phyloP scores from a whole-genome alignment of 2,797 vertebrate genomes.

The Petrocephalus schoutedeni region DNA sequence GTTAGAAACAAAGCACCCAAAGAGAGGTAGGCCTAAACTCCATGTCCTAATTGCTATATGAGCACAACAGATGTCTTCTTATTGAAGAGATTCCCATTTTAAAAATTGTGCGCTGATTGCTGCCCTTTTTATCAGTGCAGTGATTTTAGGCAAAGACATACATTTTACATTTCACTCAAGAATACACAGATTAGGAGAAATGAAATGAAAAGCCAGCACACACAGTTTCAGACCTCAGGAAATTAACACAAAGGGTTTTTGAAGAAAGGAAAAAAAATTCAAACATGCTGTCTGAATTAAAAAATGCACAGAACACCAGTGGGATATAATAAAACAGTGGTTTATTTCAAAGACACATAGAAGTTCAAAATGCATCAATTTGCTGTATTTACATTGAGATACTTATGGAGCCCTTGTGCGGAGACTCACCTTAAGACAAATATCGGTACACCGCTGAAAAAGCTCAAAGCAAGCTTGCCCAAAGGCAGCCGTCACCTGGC shows the following conservation, averaged over 20 bases:
- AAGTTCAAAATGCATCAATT: slow-evolving; percentile 20
- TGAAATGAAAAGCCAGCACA: neutral
- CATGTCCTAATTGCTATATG: too few relatives aligned
- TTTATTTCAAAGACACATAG: slow-evolving; percentile 27
- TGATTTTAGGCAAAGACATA: neutral
- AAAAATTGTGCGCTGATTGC: neutral
- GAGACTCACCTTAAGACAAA: neutral
- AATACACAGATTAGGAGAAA: neutral
- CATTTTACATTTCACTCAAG: neutral
- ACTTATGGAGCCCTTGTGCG: neutral
- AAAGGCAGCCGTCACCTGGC: neutral
- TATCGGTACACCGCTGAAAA: neutral
- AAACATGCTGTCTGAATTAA: neutral
- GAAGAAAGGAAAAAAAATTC: neutral
- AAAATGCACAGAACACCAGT: neutral
- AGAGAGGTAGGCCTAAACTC: too few relatives aligned
- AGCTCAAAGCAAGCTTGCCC: neutral
- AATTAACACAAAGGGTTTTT: neutral
- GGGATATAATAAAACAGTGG: slow-evolving; percentile 12
- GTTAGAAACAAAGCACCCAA: too few relatives aligned
- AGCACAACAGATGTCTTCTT: too few relatives aligned
- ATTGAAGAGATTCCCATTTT: too few relatives aligned
- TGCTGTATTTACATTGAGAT: neutral
- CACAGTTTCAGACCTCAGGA: neutral
- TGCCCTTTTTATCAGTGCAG: neutral